These are phyloP conservation scores for Tenthredo scrophulariae DNA, from an alignment of 2,888 invertebrate species.

Conservation along the genomic window DNA sequence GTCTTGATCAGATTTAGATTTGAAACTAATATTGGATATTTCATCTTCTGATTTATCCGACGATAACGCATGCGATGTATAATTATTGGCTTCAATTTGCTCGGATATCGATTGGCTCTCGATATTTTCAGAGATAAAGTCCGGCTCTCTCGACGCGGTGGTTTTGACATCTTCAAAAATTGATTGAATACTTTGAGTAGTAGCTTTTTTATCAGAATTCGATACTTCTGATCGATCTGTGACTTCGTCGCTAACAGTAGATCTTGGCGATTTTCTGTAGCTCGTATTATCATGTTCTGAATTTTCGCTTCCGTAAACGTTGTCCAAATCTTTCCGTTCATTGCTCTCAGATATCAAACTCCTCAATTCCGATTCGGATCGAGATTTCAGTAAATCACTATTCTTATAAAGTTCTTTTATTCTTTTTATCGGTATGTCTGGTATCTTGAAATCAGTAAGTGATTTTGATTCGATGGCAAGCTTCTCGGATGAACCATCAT, in stretches of 20 bases:
- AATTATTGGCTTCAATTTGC: slow-evolving; percentile 31
- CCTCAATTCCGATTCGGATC: slow-evolving; percentile 71
- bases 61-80: slow-evolving; percentile 8
- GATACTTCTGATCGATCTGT: slow-evolving; percentile 35
- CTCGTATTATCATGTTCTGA: slow-evolving; percentile 53
- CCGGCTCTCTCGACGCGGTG: slow-evolving; percentile 25
- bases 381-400: slow-evolving; percentile 72
- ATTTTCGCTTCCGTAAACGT: slow-evolving; percentile 23
- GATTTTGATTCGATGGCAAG: slow-evolving; percentile 74
- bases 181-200: slow-evolving; percentile 61
- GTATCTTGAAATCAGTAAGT: slow-evolving; percentile 74
- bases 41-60: slow-evolving; percentile 34
- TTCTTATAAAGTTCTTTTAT: slow-evolving; percentile 74
- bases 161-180: slow-evolving; percentile 61
- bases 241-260: slow-evolving; percentile 45
- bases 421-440: slow-evolving; percentile 74
- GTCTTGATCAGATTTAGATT: slow-evolving; percentile 23
- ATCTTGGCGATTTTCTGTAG: slow-evolving; percentile 58
- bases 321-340: slow-evolving; percentile 52
- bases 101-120: slow-evolving; percentile 55
- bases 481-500: slow-evolving; percentile 68
- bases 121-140: slow-evolving; percentile 62
- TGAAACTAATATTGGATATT: slow-evolving; percentile 3
- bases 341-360: slow-evolving; percentile 63
- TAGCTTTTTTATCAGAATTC: slow-evolving; percentile 47